Percentiles rank a stretch among this genome's conserved stretches.
Conservation (phyloP, 2,113 vertebrate species). For the Lophochroa leadbeateri region DNA sequence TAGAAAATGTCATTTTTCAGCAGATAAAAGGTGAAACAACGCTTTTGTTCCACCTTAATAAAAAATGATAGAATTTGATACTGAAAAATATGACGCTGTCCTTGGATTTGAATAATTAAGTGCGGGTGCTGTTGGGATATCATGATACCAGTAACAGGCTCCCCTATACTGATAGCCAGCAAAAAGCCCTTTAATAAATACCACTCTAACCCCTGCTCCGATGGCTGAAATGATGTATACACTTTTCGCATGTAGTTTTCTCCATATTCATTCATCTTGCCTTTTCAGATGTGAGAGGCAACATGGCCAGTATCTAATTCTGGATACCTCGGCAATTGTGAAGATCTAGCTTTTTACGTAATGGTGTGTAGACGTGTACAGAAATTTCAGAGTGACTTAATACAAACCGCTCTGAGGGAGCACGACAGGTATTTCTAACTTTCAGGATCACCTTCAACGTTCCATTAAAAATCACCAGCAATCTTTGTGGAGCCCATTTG, state of each 20-base stretch:
- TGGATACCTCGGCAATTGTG: background rate
- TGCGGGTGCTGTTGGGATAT: background rate
- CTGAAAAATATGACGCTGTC: background rate
- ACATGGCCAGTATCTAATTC: background rate
- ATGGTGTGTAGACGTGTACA: fast-evolving
- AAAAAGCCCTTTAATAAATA: background rate
- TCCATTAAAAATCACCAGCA: background rate
- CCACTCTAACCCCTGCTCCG: background rate
- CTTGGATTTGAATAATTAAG: background rate
- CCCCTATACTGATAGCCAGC: background rate
- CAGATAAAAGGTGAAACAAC: background rate
- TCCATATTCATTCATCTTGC: background rate
- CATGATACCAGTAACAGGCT: background rate
- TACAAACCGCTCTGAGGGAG: background rate
- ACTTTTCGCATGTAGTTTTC: background rate
- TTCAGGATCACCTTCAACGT: background rate
- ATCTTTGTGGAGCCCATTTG: background rate
- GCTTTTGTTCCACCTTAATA: background rate
- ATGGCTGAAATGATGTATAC: background rate
- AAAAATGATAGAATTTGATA: background rate
- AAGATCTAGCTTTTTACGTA: fast-evolving
- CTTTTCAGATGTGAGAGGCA: background rate
- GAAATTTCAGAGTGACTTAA: background rate
- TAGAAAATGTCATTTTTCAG: background rate
- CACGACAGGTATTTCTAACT: background rate